Evolutionary conservation across 2,113 vertebrate species (phyloP).

Genomic region (Sphaerodactylus townsendi): DNA sequence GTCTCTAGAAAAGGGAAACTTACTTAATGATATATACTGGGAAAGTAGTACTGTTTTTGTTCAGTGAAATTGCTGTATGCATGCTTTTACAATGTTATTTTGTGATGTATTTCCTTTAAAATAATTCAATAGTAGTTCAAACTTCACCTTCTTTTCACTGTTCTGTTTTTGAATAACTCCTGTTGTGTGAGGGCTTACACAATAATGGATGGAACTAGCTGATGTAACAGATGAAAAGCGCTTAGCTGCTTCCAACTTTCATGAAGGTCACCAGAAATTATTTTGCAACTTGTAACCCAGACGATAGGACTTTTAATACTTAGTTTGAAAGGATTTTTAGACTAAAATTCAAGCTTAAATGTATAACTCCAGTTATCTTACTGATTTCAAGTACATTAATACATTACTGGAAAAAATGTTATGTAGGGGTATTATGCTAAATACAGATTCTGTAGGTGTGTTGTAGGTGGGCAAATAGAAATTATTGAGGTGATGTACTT

Average conservation of each 20-base stretch:
- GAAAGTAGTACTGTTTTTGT: conserved; percentile 25
- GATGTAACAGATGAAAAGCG: conserved; percentile 25
- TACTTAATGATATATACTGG: not conserved
- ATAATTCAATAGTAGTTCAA: not conserved
- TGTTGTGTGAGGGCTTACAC: not conserved
- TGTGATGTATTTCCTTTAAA: not conserved
- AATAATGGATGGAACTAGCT: conserved; percentile 17
- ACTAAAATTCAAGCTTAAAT: not conserved
- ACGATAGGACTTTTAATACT: not conserved
- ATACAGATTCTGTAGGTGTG: not conserved
- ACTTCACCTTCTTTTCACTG: not conserved
- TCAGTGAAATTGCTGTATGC: conserved; percentile 18
- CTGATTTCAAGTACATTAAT: not conserved
- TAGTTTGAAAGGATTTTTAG: not conserved
- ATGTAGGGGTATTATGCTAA: not conserved
- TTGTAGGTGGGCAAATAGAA: not conserved
- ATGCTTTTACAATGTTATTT: not conserved
- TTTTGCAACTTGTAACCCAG: conserved; percentile 16
- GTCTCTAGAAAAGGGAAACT: not conserved
- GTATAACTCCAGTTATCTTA: not conserved
- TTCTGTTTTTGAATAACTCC: not conserved
- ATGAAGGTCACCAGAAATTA: conserved; percentile 33
- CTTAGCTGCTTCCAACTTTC: conserved; percentile 2
- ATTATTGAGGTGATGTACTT: not conserved
- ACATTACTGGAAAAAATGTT: conserved; percentile 4